Base-by-base conservation (phyloP, 2,113 vertebrate species). In the Chloropsis cyanopogon region DNA sequence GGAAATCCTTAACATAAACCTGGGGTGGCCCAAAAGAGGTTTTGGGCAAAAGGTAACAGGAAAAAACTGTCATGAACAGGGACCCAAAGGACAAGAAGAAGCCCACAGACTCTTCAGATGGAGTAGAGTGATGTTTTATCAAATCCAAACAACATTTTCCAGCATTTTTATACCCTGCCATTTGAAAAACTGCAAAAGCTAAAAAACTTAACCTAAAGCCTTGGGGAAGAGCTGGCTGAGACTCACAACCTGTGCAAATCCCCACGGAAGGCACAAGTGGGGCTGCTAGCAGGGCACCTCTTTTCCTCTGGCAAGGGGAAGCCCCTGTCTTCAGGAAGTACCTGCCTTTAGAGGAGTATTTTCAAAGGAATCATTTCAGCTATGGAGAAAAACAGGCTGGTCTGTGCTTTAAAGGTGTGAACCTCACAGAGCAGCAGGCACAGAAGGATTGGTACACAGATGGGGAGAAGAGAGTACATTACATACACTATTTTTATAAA, bases 261-360 rank as follows among this genome's bases (percentile, higher is more conserved):
- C 49, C 49, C 0, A 0, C 24, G 1, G 20, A 63, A 72, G 35
- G 44, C 15, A 41, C 19, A 35, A 29, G 33, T 4, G 0, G 21
- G 57, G 22, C 49, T 65, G 29, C n/a, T 56, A 13, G 37, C 33
- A 73, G 46, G 37, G 14, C 3, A 33, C 7, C 33, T 78, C 33
- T 52, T 42, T 10, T 29, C 19, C 57, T 31, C 57, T 15, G 23
- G 47, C 16, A 23, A 12, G 7, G 28, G 47, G 28, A 57, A 80
- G 25, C 49, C 59, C 22, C 29, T 52, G 24, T 31, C n/a, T 24
- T 63, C 20, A 7, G 54, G 56, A 66, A 47, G 52, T 8, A 25
- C 0, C 15, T 21, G 23, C 23, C 4, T 50, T 54, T 14, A 49
- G 42, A 29, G 12, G 15, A 59, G 35, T 18, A 29, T 11, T 15